phyloP scores from a whole-genome alignment of 2,888 invertebrate genomes.

The Morpho achilles region DNA sequence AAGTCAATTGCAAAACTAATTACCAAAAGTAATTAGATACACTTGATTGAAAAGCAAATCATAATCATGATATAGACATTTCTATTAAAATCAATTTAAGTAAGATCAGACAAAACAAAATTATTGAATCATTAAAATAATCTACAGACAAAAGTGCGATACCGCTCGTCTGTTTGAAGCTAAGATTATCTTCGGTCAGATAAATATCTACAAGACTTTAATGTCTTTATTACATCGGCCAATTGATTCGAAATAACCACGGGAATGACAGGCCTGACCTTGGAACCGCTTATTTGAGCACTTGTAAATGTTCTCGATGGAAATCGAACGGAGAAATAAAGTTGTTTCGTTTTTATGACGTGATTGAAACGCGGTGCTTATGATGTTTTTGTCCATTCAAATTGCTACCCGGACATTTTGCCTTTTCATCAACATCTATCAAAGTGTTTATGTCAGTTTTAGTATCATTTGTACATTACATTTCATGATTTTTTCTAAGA shows the following conservation, averaged over 20 bases:
- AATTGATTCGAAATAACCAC: slow-evolving; percentile 53
- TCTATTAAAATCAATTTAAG: too few species aligned
- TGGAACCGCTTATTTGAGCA: slow-evolving; percentile 15
- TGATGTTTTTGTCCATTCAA: slow-evolving; percentile 8
- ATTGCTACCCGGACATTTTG: not conserved
- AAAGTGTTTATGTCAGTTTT: too few species aligned
- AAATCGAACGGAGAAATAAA: not conserved
- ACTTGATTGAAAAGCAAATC: too few species aligned
- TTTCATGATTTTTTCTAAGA: too few species aligned
- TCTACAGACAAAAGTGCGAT: too few species aligned
- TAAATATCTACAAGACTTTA: slow-evolving; percentile 32
- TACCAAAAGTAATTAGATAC: too few species aligned
- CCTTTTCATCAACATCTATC: not conserved
- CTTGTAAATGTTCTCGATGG: slow-evolving; percentile 5
- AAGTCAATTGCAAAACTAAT: too few species aligned
- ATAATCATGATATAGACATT: too few species aligned
- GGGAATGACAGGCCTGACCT: slow-evolving; percentile 14
- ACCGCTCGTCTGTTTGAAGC: too few species aligned
- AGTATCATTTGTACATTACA: too few species aligned
- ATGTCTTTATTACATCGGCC: slow-evolving; percentile 67
- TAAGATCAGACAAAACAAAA: too few species aligned
- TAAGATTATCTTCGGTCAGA: slow-evolving; percentile 21
- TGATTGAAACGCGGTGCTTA: slow-evolving; percentile 3
- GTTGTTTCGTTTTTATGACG: slow-evolving; percentile 9
- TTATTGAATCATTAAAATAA: too few species aligned